Base-by-base conservation (phyloP, 2,888 invertebrate genomes). In the Pristionchus arcanus region DNA sequence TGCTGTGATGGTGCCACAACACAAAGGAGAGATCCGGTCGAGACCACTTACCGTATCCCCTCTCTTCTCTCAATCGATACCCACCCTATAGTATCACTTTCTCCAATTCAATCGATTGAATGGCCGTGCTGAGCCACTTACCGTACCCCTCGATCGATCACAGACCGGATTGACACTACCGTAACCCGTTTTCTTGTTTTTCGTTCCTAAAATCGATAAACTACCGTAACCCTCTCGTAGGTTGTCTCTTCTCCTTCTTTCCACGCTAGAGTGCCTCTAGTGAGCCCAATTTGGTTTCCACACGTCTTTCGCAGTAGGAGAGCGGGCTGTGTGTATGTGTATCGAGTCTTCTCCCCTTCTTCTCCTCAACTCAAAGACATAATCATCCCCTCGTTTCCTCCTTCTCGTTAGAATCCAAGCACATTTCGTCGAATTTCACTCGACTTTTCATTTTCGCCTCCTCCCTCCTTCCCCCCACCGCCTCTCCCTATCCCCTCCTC, bases 351-450 rank as follows among this genome's bases (percentile, higher is more conserved):
- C 31, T 28, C 74, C 28, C 28, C 31, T 21, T 37, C 31, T 28
- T 37, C 28, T 49, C 15, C 81, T 28, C 81, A 53, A 31, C 37
- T 42, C 37, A 81, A 42, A 49, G 49, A 74, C 81, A 49, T 81
- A 81, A 49, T 81, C 81, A 42, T 81, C 81, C 42, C 34, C n/a
- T 19, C 42, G 42, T 49, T 49, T 49, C 42, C 42, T 77, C 77
- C 21, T 77, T 49, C 42, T 81, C 81, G 81, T 81, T 81, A 81
- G 81, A 81, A 49, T 81, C 81, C 15, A 53, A 49, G 81, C 87
- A 87, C 49, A 49, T 49, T 68, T 87, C 68, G 34, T 87, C 68
- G 34, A 68, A 42, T 87, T 68, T 87, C 66, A 42, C 66, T 87
- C 87, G 49, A 49, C 49, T 87, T 55, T 87, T n/a, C 66, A 31